Base-by-base conservation (phyloP, 2,888 invertebrate genomes). In the Oscheius sp. region DNA sequence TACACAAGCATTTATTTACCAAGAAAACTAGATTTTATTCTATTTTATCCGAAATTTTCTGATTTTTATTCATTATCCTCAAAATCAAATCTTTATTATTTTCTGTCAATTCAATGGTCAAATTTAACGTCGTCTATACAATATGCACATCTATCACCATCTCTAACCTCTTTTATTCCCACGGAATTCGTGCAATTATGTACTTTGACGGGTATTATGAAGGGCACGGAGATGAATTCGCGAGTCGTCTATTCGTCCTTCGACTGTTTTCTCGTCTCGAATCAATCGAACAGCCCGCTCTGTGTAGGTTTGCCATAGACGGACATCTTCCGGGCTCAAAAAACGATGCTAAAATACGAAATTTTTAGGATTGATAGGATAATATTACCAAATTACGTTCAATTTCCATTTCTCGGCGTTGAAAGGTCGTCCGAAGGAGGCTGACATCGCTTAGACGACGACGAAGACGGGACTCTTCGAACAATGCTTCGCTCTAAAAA, bases 381-480 rank as follows among this genome's bases (percentile, higher is more conserved):
- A 17, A 22, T 17, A 12, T 47, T 32, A 54, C 54, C 74, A 77
- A 59, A 49, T 70, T 65, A 24, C 61, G 59, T 33, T 77, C 74
- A 28, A 72, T 67, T 17, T 77, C 77, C 17, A 44, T 65, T 49
- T 77, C 74, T 41, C 77, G 28, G n/a, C 75, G 12, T 2, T 68
- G 59, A 36, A 59, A 73, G 45, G 70, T 70, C 20, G 68, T 70
- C n/a, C 71, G 47, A 61, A 77, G 38, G 20, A 77, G 65, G 3
- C 64, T 68, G 1, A 71, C 71, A n/a, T 77, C 77, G 33, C 66
- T 66, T 50, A 77, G 65, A 30, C 77, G 61, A 33, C 71, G 66
- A 26, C 73, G 61, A 30, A 77, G 61, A 30, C 70, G 67, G 6
- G 61, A 61, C 56, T 77, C 77, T 61, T 77, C 77, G 26, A 65